Evolutionary conservation across 2,888 invertebrate species (phyloP), one percentile per base, ranked within the genome.

Genomic region (Microplitis deprimator): DNA sequence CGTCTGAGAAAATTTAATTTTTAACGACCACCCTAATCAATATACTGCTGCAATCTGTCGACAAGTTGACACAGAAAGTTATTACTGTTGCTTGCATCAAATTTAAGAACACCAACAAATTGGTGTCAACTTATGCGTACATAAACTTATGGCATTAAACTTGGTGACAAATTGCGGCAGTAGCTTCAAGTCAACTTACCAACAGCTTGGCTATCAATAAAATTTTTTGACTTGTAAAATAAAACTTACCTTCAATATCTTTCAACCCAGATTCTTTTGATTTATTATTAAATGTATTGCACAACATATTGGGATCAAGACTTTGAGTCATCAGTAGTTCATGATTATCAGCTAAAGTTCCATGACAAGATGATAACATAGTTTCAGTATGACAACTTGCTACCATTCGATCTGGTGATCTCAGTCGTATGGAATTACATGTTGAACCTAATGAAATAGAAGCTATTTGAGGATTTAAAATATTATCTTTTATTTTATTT

Each of bases 371-470:
- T 5, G 87, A 85, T 8, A 87, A 83, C 85, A 88, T 88, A 7
- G 88, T 78, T 67, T 89, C 89, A 4, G 91, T 89, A 87, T 95
- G 95, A 90, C 93, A 95, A 87, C 95, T 95, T 10, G 93, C 92
- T 0, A 93, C 91, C 91, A 95, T 94, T 8, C 94, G 92, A 88
- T 95, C 95, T 0, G 95, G 95, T 0, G 95, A 95, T 59, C 92
- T 92, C 78, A 86, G 81, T 81, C 87, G 84, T 79, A 86, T 81
- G 8, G 87, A 85, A 79, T 81, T 88, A 68, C 88, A 84, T 72
- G 81, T 76, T 10, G 81, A 75, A 61, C 77, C 82, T 82, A 79
- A 64, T 59, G 10, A 5, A 76, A 79, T 69, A 41, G 73, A 74
- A 40, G 69, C 77, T 77, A 60, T 77, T 73, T 70, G 20, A 62